Conservation (phyloP, 2,113 vertebrate species). For the Corvus hawaiiensis region DNA sequence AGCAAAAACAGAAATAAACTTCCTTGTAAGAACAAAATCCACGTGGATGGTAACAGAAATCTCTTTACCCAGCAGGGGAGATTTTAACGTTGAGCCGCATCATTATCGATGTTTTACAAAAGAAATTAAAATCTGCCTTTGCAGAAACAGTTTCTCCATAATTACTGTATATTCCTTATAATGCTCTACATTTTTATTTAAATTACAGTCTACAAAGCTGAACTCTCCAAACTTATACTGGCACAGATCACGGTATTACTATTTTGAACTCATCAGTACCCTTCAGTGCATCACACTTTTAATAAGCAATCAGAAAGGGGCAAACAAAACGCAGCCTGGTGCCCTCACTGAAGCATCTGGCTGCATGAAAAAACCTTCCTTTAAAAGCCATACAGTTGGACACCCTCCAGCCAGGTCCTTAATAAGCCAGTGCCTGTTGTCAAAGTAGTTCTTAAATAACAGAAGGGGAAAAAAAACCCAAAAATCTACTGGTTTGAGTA, state of each 20-base stretch:
- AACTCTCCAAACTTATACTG: background rate
- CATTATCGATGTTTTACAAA: background rate
- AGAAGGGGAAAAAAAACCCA: rapidly evolving
- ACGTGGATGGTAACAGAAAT: background rate
- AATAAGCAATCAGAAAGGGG: background rate
- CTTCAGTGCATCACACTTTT: background rate
- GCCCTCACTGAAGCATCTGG: background rate
- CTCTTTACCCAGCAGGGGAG: background rate
- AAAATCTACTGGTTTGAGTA: background rate
- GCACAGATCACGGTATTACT: background rate
- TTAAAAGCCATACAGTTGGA: background rate
- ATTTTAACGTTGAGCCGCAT: background rate
- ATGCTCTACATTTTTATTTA: background rate
- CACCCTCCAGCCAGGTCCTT: background rate
- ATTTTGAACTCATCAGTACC: background rate
- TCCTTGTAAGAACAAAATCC: background rate
- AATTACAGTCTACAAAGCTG: background rate
- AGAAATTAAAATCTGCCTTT: background rate
- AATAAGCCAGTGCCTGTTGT: background rate
- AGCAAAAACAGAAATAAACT: background rate
- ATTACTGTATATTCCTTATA: background rate
- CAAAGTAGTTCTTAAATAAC: background rate
- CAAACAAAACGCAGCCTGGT: background rate
- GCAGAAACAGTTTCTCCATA: background rate
- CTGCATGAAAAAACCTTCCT: background rate